These are phyloP conservation scores for Hemicrepidius hirtus DNA, from an alignment of 2,888 invertebrate species.

Conservation along the genomic window DNA sequence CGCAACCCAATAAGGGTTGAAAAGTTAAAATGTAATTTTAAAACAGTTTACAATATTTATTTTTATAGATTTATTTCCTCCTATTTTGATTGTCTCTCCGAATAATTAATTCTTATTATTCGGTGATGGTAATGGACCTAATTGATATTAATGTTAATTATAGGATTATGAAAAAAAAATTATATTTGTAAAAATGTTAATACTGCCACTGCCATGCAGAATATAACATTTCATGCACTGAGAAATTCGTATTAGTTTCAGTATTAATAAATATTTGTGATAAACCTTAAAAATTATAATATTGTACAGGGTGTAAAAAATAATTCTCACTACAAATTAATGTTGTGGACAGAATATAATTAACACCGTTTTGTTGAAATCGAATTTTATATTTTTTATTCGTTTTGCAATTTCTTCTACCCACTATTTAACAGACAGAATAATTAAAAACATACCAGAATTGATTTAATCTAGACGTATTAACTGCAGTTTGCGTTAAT, in stretches of 20 bases:
- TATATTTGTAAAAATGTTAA: conserved; percentile 66
- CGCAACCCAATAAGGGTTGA: conserved; percentile 50
- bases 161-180: background rate
- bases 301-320: conserved; percentile 3
- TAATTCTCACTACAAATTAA: background rate
- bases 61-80: conserved; percentile 12
- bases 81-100: conserved; percentile 3
- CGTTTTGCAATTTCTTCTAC: too few relatives aligned
- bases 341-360: background rate
- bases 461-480: background rate
- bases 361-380: background rate
- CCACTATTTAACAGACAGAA: too few relatives aligned
- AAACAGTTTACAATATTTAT: conserved; percentile 12
- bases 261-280: conserved; percentile 25
- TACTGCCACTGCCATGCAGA: conserved; percentile 72
- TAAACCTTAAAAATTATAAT: background rate
- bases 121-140: conserved; percentile 7
- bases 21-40: conserved; percentile 7
- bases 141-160: background rate
- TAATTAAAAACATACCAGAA: background rate
- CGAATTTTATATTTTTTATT: too few relatives aligned
- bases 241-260: background rate
- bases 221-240: conserved; percentile 66
- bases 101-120: conserved; percentile 10
- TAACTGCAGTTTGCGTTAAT: conserved; percentile 4